Evolutionary conservation across 2,113 vertebrate genomes (phyloP), one percentile per base, ranked within the genome.

Genomic region (Cyanoliseus patagonus): DNA sequence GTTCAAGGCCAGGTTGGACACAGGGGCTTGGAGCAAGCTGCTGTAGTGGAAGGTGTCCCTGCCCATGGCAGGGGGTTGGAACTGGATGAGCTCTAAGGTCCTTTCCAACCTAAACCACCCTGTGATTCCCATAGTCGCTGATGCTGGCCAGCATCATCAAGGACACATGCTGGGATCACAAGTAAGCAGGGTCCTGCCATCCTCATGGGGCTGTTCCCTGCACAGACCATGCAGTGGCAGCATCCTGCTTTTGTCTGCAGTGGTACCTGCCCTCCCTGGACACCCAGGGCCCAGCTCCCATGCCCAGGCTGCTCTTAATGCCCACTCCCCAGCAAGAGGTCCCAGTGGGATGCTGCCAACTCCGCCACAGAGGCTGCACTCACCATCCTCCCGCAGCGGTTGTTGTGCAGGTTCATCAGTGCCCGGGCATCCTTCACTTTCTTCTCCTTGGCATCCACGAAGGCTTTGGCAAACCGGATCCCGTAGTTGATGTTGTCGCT

Each of bases 401-500:
- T 99, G 98, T 99, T 99, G 96, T 99, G 99, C 64, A 99, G 98
- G 98, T 99, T 99, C 99, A 99, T 99, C 94, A 99, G 98, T 1
- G 99, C 99, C 83, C 99, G 98, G n/a, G 99, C 99, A 2, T 99
- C 99, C 96, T 99, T 99, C 74, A 99, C 99, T 4, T 98, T 99
- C 97, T 98, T 99, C 97, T 99, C 99, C 98, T 99, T 99, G 97
- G 99, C 99, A 2, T 99, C 99, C 94, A 99, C 98, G 13, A 99
- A 99, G 82, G 98, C 98, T 96, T 99, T 99, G 94, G 99, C 99
- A 37, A 99, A 99, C 78, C 98, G 99, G 75, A 99, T 98, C 25
- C 99, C 99, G 2, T 99, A 99, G 98, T 99, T 99, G 95, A 99
- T 99, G 93, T 99, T 99, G 98, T 99, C 99, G 11, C 99, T 99